Base-by-base conservation (phyloP, 2,888 invertebrate species). In the Lepidonotus clava region DNA sequence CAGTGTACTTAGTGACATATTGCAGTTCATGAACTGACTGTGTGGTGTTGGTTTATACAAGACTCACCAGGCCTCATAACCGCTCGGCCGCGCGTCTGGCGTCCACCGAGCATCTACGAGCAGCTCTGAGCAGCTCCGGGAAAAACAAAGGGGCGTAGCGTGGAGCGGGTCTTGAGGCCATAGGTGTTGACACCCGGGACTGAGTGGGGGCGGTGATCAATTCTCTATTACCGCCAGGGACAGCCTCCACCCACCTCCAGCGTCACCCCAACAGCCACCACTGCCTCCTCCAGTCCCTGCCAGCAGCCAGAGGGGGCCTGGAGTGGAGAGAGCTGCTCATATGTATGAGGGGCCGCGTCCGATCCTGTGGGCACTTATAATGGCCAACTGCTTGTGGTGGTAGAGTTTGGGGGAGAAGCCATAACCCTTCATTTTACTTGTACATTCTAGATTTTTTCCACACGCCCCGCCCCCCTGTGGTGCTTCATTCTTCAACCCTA, bases 141-240 rank as follows among this genome's bases (percentile, higher is more conserved):
- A 18, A 4, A 53, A 1, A 18, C 53, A 1, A 53, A n/a, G 53
- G n/a, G 53, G 6, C 18, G 53, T 53, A 53, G 53, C 53, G 1
- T 53, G 53, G n/a, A 11, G 53, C 53, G n/a, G 53, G 18, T n/a
- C 2, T 18, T n/a, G 18, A 53, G 21, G 18, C 46, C 46, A 11
- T 46, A 11, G 18, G 46, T 28, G 61, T 61, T 61, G 61, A 61
- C 61, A 24, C 61, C 61, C 61, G 11, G 61, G 11, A 24, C 61
- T 32, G 8, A 11, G 24, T 32, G 2, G 24, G 28, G 28, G 61
- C 61, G 11, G 28, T 32, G 61, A 61, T 61, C 61, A 61, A 61
- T 61, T 61, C 28, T 61, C 61, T 61, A 61, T 61, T 61, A 61
- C 61, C 28, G 61, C 61, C 56, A n/a, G 56, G 56, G 56, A 14